Conservation (phyloP, 2,113 vertebrate species). For the Engystomops pustulosus region DNA sequence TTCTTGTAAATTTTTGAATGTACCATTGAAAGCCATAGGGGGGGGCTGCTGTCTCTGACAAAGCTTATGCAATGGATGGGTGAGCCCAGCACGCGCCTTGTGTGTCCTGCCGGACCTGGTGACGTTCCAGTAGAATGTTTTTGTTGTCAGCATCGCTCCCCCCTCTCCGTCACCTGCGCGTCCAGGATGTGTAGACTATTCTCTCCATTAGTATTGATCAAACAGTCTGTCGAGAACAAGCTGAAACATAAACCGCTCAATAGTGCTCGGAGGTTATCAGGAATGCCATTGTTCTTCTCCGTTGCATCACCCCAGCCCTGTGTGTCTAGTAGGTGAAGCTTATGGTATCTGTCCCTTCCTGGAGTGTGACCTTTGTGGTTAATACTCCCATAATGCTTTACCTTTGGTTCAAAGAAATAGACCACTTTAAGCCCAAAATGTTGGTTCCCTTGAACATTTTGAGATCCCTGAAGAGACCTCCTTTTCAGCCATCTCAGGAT, state of each 20-base stretch:
- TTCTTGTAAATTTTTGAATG: neutral
- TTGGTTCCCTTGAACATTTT: no score
- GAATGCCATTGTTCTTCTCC: conserved; percentile 13
- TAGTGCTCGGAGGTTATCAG: neutral
- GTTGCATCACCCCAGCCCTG: neutral
- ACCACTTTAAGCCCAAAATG: no score
- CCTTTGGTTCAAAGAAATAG: no score
- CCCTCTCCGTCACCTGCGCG: neutral
- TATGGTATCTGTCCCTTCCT: neutral
- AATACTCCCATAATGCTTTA: neutral
- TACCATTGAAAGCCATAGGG: neutral
- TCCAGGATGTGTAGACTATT: neutral
- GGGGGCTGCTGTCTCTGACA: no score
- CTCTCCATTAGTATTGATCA: neutral
- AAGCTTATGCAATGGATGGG: neutral
- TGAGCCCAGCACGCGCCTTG: neutral
- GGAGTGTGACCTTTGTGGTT: neutral
- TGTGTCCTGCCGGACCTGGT: neutral
- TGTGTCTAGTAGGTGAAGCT: neutral
- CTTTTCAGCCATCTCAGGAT: no score
- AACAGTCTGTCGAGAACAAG: conserved; percentile 11
- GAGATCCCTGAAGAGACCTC: no score
- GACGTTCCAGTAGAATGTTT: neutral
- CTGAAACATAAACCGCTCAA: neutral
- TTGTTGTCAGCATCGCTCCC: neutral